Evolutionary conservation across 2,888 invertebrate genomes (phyloP).

Genomic region (Yponomeuta sedellus): DNA sequence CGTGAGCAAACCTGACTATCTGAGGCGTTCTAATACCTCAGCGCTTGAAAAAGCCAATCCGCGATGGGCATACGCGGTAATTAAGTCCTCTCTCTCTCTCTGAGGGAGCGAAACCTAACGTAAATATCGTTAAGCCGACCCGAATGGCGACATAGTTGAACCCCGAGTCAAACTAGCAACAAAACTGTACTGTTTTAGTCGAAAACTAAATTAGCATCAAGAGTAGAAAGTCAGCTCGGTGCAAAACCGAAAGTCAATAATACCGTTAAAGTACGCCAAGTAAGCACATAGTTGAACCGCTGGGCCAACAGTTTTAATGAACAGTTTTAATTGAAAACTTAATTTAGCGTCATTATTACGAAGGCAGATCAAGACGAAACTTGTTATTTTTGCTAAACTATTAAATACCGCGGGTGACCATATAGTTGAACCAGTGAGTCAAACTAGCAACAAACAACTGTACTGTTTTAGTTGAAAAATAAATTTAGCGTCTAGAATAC

Average conservation of each 20-base stretch:
- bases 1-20: too few relatives aligned
- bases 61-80: too few relatives aligned
- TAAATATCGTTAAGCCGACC: background rate
- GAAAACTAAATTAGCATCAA: background rate
- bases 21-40: too few relatives aligned
- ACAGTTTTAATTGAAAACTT: background rate
- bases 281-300: too few relatives aligned
- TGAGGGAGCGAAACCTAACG: background rate
- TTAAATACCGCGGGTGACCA: background rate
- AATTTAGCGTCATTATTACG: background rate
- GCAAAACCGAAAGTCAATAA: too few relatives aligned
- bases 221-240: too few relatives aligned
- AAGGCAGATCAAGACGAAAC: background rate
- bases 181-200: constrained; percentile 8
- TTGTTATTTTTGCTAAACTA: background rate
- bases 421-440: background rate
- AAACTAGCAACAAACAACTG: constrained; percentile 5
- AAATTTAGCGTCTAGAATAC: too few relatives aligned
- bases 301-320: too few relatives aligned
- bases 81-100: too few relatives aligned
- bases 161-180: background rate
- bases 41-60: too few relatives aligned
- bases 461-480: constrained; percentile 2
- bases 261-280: too few relatives aligned
- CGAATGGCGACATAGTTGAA: background rate